These are phyloP conservation scores for Olivierus martensii DNA, from an alignment of 1,140 invertebrate genomes.

Conservation along the genomic window DNA sequence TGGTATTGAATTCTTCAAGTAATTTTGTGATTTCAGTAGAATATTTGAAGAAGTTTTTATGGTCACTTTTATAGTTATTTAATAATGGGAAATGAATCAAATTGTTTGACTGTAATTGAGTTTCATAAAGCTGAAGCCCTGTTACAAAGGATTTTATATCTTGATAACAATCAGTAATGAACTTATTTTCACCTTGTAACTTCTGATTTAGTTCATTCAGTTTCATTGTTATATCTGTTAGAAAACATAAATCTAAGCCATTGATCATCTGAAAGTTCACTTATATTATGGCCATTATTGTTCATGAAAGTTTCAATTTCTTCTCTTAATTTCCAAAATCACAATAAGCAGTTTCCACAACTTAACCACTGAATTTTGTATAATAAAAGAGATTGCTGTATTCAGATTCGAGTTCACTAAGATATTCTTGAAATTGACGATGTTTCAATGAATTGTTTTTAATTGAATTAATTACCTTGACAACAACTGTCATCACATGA, in stretches of 20 bases:
- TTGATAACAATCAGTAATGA: background rate
- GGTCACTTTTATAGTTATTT: too few relatives aligned
- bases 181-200: conserved; percentile 1
- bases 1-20: too few relatives aligned
- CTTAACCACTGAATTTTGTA: background rate
- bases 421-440: conserved; percentile 1
- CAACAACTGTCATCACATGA: too few relatives aligned
- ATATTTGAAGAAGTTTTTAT: too few relatives aligned
- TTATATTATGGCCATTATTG: background rate
- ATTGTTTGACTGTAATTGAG: too few relatives aligned
- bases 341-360: background rate
- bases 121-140: too few relatives aligned
- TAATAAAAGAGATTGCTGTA: background rate
- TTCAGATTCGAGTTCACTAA: background rate
- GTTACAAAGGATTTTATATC: too few relatives aligned
- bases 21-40: too few relatives aligned
- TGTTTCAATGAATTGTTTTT: too few relatives aligned
- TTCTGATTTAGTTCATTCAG: background rate
- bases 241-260: background rate
- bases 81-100: too few relatives aligned
- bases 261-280: background rate
- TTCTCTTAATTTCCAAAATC: background rate
- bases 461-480: too few relatives aligned
- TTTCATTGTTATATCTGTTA: background rate
- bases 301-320: background rate